Evolutionary conservation across 2,888 invertebrate species (phyloP).

Genomic region (Drosophila yooni): DNA sequence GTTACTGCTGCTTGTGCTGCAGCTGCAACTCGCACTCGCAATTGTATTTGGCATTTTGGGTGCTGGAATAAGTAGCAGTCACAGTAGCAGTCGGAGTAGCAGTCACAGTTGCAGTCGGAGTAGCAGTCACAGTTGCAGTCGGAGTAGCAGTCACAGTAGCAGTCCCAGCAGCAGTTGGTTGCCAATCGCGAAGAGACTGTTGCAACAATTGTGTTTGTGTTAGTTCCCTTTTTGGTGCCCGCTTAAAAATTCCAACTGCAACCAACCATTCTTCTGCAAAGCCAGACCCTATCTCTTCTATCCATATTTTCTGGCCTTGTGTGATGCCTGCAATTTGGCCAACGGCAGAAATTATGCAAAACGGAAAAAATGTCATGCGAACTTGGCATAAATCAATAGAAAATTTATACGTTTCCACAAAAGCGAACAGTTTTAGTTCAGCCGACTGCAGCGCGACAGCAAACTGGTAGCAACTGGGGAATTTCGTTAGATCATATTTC

Average conservation of each 20-base stretch:
- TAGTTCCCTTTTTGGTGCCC: constrained; percentile 30
- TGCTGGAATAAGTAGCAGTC: constrained; percentile 29
- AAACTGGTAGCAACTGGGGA: constrained; percentile 13
- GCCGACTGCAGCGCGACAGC: constrained; percentile 43
- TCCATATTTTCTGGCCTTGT: constrained; percentile 39
- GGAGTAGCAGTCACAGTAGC: constrained; percentile 15
- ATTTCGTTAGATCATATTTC: constrained; percentile 47
- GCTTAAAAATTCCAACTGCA: constrained; percentile 10
- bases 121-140: constrained; percentile 17
- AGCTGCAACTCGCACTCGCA: constrained; percentile 37
- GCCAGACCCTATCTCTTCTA: constrained; percentile 35
- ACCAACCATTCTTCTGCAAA: constrained; percentile 4
- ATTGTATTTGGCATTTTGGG: constrained; percentile 38
- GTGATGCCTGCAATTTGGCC: constrained; percentile 72
- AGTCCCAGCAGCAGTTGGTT: constrained; percentile 35
- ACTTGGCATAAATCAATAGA: constrained; percentile 81
- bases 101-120: constrained; percentile 7
- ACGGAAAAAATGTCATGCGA: constrained; percentile 81
- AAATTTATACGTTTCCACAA: constrained; percentile 78
- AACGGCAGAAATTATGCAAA: constrained; percentile 79
- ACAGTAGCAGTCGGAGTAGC: constrained; percentile 10
- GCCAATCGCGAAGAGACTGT: constrained; percentile 69
- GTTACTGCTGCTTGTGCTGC: constrained; percentile 26
- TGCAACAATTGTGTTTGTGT: constrained; percentile 71
- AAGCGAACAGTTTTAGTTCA: constrained; percentile 67